A percentile compares a stretch with the other conserved stretches of the same genome.
Conservation (phyloP, 2,888 invertebrate genomes). For the Polyploca ridens region DNA sequence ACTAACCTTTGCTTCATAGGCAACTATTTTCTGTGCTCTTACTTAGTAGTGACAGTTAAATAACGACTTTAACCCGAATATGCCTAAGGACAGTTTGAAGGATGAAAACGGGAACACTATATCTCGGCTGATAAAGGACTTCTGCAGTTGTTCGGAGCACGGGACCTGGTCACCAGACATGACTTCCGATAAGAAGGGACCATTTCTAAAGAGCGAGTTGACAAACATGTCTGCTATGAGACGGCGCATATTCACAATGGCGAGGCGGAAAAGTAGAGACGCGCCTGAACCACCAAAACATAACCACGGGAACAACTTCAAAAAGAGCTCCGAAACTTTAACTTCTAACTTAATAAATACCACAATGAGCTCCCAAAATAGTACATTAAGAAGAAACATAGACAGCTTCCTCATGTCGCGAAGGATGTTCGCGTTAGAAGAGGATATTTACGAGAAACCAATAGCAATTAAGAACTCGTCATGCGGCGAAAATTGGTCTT, state of each 20-base stretch:
- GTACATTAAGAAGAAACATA: conserved; percentile 71
- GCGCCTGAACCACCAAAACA: conserved; percentile 63
- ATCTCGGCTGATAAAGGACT: conserved; percentile 76
- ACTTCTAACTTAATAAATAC: conserved; percentile 72
- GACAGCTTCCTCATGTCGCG: conserved; percentile 72
- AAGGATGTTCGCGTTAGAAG: conserved; percentile 72
- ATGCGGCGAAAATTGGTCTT: conserved; percentile 80
- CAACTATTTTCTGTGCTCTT: conserved; percentile 71
- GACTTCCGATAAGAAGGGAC: conserved; percentile 72
- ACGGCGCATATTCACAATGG: conserved; percentile 72
- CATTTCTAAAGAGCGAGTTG: conserved; percentile 74
- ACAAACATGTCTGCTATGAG: conserved; percentile 80
- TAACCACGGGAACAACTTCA: conserved; percentile 43
- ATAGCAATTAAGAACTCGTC: conserved; percentile 67
- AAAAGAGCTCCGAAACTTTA: conserved; percentile 63
- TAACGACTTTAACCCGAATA: conserved; percentile 50
- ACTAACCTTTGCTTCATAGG: conserved; percentile 52
- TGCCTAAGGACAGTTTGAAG: conserved; percentile 68
- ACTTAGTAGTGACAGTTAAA: conserved; percentile 72
- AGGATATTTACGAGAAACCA: conserved; percentile 76
- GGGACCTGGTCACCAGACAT: conserved; percentile 81
- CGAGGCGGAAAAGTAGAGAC: conserved; percentile 67
- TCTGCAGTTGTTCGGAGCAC: conserved; percentile 81
- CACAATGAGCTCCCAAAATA: conserved; percentile 71
- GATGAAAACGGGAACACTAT: conserved; percentile 76